Base-by-base conservation (phyloP, 1,140 invertebrate genomes). In the Heliconius eleuchia region DNA sequence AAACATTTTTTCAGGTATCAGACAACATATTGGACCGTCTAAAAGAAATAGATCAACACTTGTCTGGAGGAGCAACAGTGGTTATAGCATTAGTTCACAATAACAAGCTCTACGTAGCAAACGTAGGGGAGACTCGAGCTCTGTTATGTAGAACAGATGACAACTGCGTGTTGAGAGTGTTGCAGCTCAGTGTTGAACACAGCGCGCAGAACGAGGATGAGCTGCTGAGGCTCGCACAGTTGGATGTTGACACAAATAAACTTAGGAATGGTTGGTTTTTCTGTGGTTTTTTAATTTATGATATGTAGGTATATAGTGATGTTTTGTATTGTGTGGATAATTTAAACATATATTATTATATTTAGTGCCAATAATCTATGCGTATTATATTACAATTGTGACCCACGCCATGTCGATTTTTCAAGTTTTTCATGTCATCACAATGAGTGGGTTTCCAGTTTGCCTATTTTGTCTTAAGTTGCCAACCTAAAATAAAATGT, bases 201-300 rank as follows among this genome's bases (percentile, higher is more conserved):
- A 97, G 98, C 85, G 95, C 98, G 18, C 95, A 95, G 60, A 98
- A 98, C 91, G 97, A 98, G 87, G 97, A 98, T 90, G 98, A 99
- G 94, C 88, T 98, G 50, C 86, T 97, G 70, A 93, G 98, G 82
- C 91, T 99, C 5, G 96, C 96, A 8, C 96, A 97, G 76, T 90
- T 98, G 19, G 97, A 97, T 1, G 87, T 99, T 3, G 95, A 97
- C 84, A 87, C 95, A 0, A 95, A 96, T 75, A 96, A 95, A 73
- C 91, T 97, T 30, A 95, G 95, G 87, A 95, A 96, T 88, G 95
- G 96, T 96, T 92, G 86, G 89, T 83, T 18, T 9, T 8, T 60
- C 72, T 80, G 0, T 71, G 13, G 37, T 76, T 79, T 27, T 66
- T 55, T 30, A 30, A 30, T 73, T 18, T 23, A 23, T 52, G 8